Evolutionary conservation across 2,888 invertebrate genomes (phyloP), one percentile per base, ranked within the genome.

Genomic region (Drosophila cognata): DNA sequence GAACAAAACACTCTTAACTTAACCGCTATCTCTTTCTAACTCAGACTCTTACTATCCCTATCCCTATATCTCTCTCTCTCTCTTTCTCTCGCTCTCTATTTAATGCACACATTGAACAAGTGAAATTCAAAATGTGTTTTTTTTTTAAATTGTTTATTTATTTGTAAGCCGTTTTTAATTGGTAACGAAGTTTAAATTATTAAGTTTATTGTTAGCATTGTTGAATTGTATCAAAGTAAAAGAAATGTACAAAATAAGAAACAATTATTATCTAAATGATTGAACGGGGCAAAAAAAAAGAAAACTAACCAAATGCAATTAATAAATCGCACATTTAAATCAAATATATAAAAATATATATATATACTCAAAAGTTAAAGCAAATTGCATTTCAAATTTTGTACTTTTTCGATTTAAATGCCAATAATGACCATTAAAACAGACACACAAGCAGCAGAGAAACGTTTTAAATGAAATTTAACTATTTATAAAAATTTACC

Each of bases 171-270:
- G 71, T 75, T 68, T 82, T 64, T 29, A 58, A 81, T 86, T 76
- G 70, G 70, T 65, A 74, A 68, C 33, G 33, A 70, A 67, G 60
- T 81, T 73, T 58, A 56, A 52, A 48, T 62, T 86, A 83, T 83
- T 82, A 82, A 83, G 87, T 82, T 82, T 86, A 75, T 75, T 82
- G 79, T 79, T 79, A 53, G 43, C 13, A 81, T 80, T 80, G 80
- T 76, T 79, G 43, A 76, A 79, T 72, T 73, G 59, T 71, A 62
- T 57, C 57, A 35, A 59, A 33, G 28, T 43, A 70, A 72, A 29
- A 59, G 41, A 56, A 62, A 57, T 69, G 69, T 79, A 79, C 75
- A 75, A 79, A 74, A 79, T 33, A 55, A 25, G 51, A 72, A 51
- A 25, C 36, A 59, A 55, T 57, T 56, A 63, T 58, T 33, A 69